Percentiles rank a stretch among this genome's conserved stretches.
phyloP scores from a whole-genome alignment of 2,888 invertebrate species.

The Lepeophtheirus nordmannii region DNA sequence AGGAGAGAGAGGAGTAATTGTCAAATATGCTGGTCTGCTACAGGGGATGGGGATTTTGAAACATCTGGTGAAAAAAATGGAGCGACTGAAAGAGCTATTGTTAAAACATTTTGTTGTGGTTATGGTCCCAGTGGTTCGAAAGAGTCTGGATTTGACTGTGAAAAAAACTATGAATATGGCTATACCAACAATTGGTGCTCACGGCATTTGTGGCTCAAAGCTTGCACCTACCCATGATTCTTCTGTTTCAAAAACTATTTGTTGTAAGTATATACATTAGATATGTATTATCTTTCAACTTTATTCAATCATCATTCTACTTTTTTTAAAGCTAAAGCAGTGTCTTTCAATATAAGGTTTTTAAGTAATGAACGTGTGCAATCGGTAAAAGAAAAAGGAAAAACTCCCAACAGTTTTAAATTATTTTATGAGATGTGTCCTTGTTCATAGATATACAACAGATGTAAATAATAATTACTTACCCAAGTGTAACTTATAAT shows the following conservation, averaged over 20 bases:
- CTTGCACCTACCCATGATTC: background rate
- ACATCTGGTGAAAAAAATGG: background rate
- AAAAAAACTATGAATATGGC: background rate
- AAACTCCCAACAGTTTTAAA: background rate
- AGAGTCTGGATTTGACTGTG: slow-evolving; percentile 11
- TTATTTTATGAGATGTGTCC: background rate
- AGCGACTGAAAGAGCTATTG: background rate
- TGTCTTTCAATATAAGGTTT: slow-evolving; percentile 8
- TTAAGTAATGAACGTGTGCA: background rate
- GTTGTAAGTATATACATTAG: background rate
- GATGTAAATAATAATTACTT: background rate
- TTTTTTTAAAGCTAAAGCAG: background rate
- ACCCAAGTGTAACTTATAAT: too few species aligned
- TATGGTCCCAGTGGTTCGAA: background rate
- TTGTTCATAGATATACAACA: background rate
- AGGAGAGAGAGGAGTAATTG: background rate
- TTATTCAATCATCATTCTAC: background rate
- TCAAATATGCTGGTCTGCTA: background rate
- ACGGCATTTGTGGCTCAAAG: background rate
- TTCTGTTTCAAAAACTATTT: background rate
- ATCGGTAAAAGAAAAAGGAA: background rate
- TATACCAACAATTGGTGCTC: background rate
- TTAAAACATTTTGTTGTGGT: slow-evolving; percentile 3
- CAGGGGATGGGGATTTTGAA: slow-evolving; percentile 13
- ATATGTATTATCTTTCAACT: background rate